Evolutionary conservation across 2,797 vertebrate genomes (phyloP).

Genomic region (Xerus rutilus): DNA sequence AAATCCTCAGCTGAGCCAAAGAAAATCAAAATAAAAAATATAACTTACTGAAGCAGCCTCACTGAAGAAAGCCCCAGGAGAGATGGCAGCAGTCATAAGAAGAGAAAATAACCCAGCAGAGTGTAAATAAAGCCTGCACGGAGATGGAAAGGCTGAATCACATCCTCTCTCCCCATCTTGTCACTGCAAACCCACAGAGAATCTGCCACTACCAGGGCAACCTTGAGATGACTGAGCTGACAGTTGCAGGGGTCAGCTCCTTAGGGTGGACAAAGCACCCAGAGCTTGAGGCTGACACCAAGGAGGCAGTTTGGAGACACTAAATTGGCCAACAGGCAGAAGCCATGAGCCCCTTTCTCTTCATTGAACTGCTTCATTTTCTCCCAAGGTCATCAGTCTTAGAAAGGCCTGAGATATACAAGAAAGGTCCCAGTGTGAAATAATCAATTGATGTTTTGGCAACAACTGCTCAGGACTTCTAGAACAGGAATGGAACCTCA

Average conservation of each 20-base stretch:
- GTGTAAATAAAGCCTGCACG: conserved; percentile 82
- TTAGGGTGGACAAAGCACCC: not conserved
- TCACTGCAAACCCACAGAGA: conserved; percentile 6
- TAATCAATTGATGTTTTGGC: not conserved
- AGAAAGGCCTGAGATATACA: not conserved
- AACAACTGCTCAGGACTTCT: not conserved
- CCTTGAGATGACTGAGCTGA: not conserved
- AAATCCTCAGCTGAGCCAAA: conserved; percentile 76
- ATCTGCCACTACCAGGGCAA: not conserved
- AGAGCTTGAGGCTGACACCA: not conserved
- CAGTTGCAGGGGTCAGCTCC: not conserved
- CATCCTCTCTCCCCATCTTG: not conserved
- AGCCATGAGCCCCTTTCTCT: not conserved
- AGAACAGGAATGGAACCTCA: not conserved
- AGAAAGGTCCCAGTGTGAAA: not conserved
- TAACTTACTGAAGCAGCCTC: conserved; percentile 80
- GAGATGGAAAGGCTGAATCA: conserved; percentile 54
- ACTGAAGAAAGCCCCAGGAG: conserved; percentile 82
- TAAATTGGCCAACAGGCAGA: not conserved
- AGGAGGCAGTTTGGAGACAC: not conserved
- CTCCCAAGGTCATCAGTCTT: not conserved
- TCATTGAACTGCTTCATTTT: not conserved
- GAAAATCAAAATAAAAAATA: conserved; percentile 79
- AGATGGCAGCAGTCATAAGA: conserved; percentile 68
- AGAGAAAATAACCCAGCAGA: conserved; percentile 81